phyloP scores from a whole-genome alignment of 2,888 invertebrate genomes.

The Cheilosia grossa region DNA sequence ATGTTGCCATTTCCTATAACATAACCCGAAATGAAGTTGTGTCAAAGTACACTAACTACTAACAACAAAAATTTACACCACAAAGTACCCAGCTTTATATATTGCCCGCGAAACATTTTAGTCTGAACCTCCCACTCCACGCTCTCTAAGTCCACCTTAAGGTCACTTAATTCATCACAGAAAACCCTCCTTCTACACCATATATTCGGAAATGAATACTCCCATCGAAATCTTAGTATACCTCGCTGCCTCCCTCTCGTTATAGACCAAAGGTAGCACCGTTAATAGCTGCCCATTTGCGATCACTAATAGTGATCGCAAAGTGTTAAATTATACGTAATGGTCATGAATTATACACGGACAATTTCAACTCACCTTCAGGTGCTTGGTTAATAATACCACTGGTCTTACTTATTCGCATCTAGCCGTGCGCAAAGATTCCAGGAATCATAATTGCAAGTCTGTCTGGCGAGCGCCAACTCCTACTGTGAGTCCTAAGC shows the following conservation, averaged over 20 bases:
- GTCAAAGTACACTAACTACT: too few relatives aligned
- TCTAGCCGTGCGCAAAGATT: constrained; percentile 35
- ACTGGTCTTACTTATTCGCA: constrained; percentile 53
- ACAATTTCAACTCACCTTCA: constrained; percentile 24
- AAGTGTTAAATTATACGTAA: constrained; percentile 74
- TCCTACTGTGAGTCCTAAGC: constrained; percentile 23
- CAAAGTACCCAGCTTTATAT: too few relatives aligned
- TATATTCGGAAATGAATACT: background rate
- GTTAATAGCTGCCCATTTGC: constrained; percentile 51
- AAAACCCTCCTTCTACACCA: background rate
- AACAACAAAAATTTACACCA: too few relatives aligned
- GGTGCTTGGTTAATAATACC: constrained; percentile 54
- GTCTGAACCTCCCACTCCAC: background rate
- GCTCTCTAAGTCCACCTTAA: background rate
- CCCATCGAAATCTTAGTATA: background rate
- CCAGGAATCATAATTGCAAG: constrained; percentile 43
- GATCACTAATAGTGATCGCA: constrained; percentile 65
- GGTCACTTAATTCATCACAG: background rate
- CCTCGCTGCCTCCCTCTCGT: background rate
- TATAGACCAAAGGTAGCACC: constrained; percentile 2
- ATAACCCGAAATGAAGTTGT: too few relatives aligned
- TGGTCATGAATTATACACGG: constrained; percentile 63
- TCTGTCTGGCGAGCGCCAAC: constrained; percentile 22
- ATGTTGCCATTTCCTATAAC: too few relatives aligned
- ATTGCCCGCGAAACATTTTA: background rate